Conservation (phyloP, 2,113 vertebrate genomes). For the Elephas maximus region DNA sequence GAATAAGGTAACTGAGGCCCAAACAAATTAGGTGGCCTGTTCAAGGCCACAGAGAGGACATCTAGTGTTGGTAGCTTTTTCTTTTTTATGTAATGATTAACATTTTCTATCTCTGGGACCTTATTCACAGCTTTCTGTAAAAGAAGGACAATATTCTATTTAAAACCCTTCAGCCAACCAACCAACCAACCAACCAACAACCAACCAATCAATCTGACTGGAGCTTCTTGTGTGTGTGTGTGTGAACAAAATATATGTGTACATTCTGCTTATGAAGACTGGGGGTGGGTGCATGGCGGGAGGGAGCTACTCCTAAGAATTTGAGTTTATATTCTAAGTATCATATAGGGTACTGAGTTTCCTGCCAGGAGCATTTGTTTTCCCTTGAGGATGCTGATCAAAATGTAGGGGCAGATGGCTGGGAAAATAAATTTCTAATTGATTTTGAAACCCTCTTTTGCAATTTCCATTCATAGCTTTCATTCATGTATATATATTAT, state of each 20-base stretch:
- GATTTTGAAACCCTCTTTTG: background rate
- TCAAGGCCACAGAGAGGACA: background rate
- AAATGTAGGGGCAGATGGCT: background rate
- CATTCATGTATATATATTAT: background rate
- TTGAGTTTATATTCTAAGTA: background rate
- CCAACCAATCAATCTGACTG: background rate
- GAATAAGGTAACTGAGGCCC: background rate
- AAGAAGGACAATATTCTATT: conserved; percentile 7
- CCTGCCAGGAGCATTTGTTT: background rate
- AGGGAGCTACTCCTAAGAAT: background rate
- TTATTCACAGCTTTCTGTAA: background rate
- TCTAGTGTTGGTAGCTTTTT: background rate
- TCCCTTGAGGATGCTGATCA: background rate
- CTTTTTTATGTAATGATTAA: background rate
- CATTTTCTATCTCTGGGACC: background rate
- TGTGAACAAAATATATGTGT: background rate
- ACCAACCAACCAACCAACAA: background rate
- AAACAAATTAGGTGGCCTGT: background rate
- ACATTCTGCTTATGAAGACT: background rate
- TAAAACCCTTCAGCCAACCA: background rate
- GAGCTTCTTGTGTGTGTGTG: background rate
- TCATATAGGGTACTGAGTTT: background rate
- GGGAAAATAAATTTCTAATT: background rate
- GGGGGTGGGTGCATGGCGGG: fast-evolving
- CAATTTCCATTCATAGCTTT: background rate